Conservation (phyloP, 2,888 invertebrate species). For the Phortica magna region DNA sequence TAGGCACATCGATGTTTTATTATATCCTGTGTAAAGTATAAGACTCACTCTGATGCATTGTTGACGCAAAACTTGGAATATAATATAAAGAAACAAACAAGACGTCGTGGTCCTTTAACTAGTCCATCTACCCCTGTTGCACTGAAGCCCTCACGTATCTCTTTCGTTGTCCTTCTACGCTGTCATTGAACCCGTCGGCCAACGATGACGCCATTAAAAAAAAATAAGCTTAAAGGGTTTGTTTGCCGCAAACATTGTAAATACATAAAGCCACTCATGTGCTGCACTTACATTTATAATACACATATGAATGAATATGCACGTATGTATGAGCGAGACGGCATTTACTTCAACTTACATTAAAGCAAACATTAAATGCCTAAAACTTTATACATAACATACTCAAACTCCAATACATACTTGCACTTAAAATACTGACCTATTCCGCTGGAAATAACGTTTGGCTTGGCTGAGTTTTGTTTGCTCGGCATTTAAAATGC, state of each 20-base stretch:
- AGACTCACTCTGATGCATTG: slow-evolving; percentile 19
- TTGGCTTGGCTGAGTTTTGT: slow-evolving; percentile 47
- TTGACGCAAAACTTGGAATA: neutral
- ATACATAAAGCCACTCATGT: slow-evolving; percentile 33
- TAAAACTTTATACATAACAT: slow-evolving; percentile 57
- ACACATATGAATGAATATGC: neutral
- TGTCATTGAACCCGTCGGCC: slow-evolving; percentile 57
- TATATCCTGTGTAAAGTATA: slow-evolving; percentile 30
- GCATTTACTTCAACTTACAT: slow-evolving; percentile 42
- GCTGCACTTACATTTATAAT: slow-evolving; percentile 38
- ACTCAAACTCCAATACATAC: neutral
- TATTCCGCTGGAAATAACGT: slow-evolving; percentile 68
- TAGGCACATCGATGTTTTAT: slow-evolving; percentile 39
- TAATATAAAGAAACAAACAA: neutral
- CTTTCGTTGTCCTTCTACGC: slow-evolving; percentile 51
- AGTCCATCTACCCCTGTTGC: slow-evolving; percentile 16
- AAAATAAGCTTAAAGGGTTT: slow-evolving; percentile 38
- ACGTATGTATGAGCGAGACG: neutral
- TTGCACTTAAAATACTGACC: slow-evolving; percentile 62
- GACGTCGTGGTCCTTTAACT: neutral
- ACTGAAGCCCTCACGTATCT: neutral
- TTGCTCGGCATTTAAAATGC: slow-evolving; percentile 42
- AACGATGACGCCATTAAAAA: slow-evolving; percentile 4
- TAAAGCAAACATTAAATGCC: slow-evolving; percentile 44
- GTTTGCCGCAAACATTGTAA: slow-evolving; percentile 35